Percentiles rank a stretch among this genome's conserved stretches.
Conservation (phyloP, 2,888 invertebrate genomes). For the Rugalucina vietnamica region DNA sequence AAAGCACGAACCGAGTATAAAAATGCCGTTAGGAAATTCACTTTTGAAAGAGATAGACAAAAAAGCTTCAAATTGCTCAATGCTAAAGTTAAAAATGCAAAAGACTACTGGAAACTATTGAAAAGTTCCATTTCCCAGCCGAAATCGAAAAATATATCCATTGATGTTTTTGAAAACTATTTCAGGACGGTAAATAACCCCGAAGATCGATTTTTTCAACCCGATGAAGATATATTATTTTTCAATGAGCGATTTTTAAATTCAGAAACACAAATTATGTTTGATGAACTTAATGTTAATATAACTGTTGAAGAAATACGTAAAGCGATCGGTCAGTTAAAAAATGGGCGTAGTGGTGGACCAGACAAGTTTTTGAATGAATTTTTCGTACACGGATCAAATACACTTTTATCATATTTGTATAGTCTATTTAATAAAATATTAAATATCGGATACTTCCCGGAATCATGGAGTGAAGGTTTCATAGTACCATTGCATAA, state of each 20-base stretch:
- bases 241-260: not conserved
- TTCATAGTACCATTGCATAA: not conserved
- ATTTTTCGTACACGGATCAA: not conserved
- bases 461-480: not conserved
- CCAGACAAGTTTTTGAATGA: not conserved
- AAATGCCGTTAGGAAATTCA: not conserved
- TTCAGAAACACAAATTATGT: constrained; percentile 1
- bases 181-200: not conserved
- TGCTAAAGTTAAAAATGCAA: not conserved
- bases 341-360: not conserved
- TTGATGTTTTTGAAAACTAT: not conserved
- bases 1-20: not conserved
- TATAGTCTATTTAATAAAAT: not conserved
- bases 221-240: not conserved
- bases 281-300: not conserved
- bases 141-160: not conserved
- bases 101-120: not conserved
- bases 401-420: not conserved
- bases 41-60: not conserved
- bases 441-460: constrained; percentile 6
- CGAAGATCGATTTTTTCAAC: not conserved
- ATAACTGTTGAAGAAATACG: not conserved
- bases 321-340: not conserved
- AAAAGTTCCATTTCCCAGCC: not conserved
- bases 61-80: not conserved